A percentile compares a stretch with the other conserved stretches of the same genome.
Evolutionary conservation across 2,113 vertebrate species (phyloP).

Genomic region (Deroptyus accipitrinus): DNA sequence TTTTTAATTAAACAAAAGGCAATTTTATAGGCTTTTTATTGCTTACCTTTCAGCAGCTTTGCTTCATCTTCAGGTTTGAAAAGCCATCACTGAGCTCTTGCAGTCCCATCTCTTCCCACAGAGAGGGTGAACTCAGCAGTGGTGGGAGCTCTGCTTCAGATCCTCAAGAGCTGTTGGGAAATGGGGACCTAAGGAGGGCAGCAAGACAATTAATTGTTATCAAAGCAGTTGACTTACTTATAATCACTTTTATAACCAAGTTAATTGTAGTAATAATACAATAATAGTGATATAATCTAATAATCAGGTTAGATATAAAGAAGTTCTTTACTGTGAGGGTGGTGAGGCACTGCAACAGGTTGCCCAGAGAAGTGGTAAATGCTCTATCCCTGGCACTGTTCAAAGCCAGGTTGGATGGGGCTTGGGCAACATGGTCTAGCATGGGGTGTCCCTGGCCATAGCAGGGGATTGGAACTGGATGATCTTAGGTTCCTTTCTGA

Average conservation of each 20-base stretch:
- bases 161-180: background rate
- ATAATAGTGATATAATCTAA: background rate
- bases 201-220: background rate
- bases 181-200: background rate
- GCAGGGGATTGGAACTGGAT: background rate
- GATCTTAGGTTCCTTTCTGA: background rate
- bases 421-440: background rate
- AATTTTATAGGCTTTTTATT: background rate
- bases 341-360: background rate
- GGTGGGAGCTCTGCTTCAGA: background rate
- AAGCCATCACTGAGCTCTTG: accelerated
- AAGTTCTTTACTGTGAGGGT: background rate
- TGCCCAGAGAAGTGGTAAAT: background rate
- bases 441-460: background rate
- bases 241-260: background rate
- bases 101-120: accelerated
- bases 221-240: background rate
- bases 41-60: background rate
- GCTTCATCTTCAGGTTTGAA: background rate
- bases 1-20: background rate
- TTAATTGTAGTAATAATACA: background rate
- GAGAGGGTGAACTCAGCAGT: background rate
- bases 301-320: background rate
- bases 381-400: background rate
- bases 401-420: background rate